A percentile compares a stretch with the other conserved stretches of the same genome.
These are phyloP conservation scores for Ctena decussata DNA, from an alignment of 2,888 invertebrate genomes.

Conservation along the genomic window DNA sequence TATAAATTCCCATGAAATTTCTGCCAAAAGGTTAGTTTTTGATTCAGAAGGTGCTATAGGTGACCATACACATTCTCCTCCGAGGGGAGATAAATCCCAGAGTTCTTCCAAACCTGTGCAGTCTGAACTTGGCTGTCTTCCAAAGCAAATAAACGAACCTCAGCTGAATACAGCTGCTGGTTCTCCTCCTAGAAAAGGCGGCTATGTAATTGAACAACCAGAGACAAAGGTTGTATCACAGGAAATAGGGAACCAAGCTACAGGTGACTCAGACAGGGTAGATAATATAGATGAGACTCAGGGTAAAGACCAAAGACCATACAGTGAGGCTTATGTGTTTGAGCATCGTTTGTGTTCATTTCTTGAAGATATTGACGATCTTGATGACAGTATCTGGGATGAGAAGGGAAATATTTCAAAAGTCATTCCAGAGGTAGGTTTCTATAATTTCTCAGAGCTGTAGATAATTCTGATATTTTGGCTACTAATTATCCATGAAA, in stretches of 20 bases:
- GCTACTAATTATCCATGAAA: no score
- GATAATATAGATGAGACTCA: no score
- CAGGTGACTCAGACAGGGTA: neutral
- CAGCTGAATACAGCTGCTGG: neutral
- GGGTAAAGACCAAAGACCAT: neutral
- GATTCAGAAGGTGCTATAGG: neutral
- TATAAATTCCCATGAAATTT: neutral
- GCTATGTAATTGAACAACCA: conserved; percentile 24
- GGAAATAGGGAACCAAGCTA: neutral
- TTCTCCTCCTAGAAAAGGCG: conserved; percentile 30
- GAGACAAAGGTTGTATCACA: neutral
- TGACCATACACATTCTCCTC: neutral
- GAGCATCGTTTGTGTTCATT: conserved; percentile 74
- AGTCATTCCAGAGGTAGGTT: neutral
- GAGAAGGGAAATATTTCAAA: conserved; percentile 30
- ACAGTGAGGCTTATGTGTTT: conserved; percentile 57
- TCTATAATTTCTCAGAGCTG: no score
- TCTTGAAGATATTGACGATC: conserved; percentile 69
- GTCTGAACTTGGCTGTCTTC: neutral
- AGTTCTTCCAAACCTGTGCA: neutral
- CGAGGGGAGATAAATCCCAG: neutral
- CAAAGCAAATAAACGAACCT: neutral
- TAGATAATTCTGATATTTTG: no score
- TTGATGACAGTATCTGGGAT: conserved; percentile 61
- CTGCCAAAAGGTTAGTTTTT: neutral